phyloP scores from a whole-genome alignment of 2,113 vertebrate genomes.

The Rhabdomys dilectus region DNA sequence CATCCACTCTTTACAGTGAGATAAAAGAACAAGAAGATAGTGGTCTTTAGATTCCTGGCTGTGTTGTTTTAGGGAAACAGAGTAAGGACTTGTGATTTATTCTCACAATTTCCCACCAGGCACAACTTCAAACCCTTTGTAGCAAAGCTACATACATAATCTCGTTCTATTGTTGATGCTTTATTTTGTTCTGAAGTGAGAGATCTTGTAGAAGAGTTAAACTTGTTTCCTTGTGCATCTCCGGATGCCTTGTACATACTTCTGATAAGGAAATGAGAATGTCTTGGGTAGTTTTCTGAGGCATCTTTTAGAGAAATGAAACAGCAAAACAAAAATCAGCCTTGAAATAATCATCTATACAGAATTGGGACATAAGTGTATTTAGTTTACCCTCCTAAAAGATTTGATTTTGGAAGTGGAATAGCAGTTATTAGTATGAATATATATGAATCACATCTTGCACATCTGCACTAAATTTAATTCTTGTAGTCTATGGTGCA shows the following conservation, averaged over 20 bases:
- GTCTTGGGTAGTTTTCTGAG: neutral
- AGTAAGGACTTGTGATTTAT: neutral
- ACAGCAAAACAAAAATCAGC: neutral
- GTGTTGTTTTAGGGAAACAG: constrained; percentile 26
- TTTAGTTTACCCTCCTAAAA: neutral
- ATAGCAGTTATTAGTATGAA: neutral
- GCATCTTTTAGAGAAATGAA: neutral
- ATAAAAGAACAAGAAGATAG: constrained; percentile 54
- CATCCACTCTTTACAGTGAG: constrained; percentile 2
- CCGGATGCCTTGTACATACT: neutral
- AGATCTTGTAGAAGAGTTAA: constrained; percentile 14
- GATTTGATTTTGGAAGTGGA: neutral
- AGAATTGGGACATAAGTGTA: neutral
- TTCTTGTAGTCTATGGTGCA: neutral
- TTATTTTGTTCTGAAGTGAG: neutral
- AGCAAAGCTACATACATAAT: constrained; percentile 5
- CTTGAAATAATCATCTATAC: neutral
- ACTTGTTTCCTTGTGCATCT: neutral
- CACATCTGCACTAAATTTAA: neutral
- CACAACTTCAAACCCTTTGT: constrained; percentile 32
- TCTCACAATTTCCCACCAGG: neutral
- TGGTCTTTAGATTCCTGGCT: constrained; percentile 6
- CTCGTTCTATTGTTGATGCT: neutral
- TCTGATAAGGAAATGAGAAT: neutral
- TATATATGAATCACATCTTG: neutral